Base-by-base conservation (phyloP, 2,888 invertebrate genomes). In the Ceriagrion tenellum region DNA sequence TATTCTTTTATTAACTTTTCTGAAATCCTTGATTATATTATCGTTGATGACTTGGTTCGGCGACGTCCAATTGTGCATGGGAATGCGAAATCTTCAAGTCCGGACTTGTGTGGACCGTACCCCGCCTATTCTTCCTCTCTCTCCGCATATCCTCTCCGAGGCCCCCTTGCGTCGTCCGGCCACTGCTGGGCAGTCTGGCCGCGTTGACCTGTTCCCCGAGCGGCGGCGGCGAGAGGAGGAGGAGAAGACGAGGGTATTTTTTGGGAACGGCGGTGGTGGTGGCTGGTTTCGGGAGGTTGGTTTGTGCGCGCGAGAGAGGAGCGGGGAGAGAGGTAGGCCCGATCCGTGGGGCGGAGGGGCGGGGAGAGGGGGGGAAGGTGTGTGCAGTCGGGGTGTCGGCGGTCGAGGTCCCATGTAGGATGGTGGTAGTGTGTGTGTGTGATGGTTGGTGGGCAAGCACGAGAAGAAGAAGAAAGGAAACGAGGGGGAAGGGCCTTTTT, bases 191-290 rank as follows among this genome's bases (percentile, higher is more conserved):
- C 93, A 93, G 93, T 47, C 93, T 69, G 93, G 93, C 93, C 47
- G 93, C 69, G 93, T 93, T 93, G 93, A 93, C 93, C 93, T 69
- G 69, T 55, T 47, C 93, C 93, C 63, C 40, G 93, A 59, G 91
- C n/a, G n/a, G n/a, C n/a, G n/a, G n/a, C n/a, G n/a, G 40, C 40
- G 59, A 59, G 91, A 59, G 59, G 23, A 69, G 69, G 69, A 26
- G 81, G 13, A 8, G 69, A 26, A 26, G 26, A 20, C 23, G 69
- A n/a, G n/a, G 23, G n/a, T 23, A 26, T 69, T 23, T 69, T 69
- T 81, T 35, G 81, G 35, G 81, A 12, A 59, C 59, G 59, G 20
- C 0, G 69, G 69, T 26, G 81, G 81, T 18, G 81, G 30, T 35
- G 81, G 81, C 81, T 81, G 93, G 69, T 93, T 93, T 93, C 69